Evolutionary conservation across 2,113 vertebrate species (phyloP), one percentile per base, ranked within the genome.

Genomic region (Albula goreensis): DNA sequence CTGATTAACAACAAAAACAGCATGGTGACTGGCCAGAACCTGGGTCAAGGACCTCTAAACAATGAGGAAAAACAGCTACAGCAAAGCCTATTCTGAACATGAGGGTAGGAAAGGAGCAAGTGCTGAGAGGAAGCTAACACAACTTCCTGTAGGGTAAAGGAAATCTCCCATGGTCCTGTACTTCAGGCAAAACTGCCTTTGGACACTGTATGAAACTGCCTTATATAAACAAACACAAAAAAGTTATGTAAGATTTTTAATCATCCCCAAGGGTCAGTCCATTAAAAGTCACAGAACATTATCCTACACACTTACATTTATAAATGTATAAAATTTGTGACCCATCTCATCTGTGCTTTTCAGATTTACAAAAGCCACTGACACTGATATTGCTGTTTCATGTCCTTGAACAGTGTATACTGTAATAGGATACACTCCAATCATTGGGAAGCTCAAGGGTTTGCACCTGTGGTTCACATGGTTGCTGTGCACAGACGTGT

Each of bases 151-250:
- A 60, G 89, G 90, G 56, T 89, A 87, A 88, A 80, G 88, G 89
- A 57, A 90, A 88, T 87, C 88, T 90, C 78, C n/a, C n/a, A 78
- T 83, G 84, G 82, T 87, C 57, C 80, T 80, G 86, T 70, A 88
- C 88, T 89, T 85, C 50, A 22, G 80, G 91, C 92, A 86, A 82
- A 80, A 83, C 19, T 80, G 70, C 89, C 93, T 89, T 41, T 52
- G 84, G 93, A 90, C 92, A 50, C 88, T 81, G 50, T 50, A 85
- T 88, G 87, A 90, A 88, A 90, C 87, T 78, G 88, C 7, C 87
- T 87, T 81, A 85, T 86, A 88, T 90, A 85, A 88, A 86, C 77
- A 85, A 81, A 85, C 84, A 89, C 63, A 88, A 85, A 87, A 84
- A 84, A 79, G 83, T 74, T 89, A 77, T 41, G 31, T 41, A 87